Conservation (phyloP, 2,113 vertebrate species). For the Dromaius novaehollandiae region DNA sequence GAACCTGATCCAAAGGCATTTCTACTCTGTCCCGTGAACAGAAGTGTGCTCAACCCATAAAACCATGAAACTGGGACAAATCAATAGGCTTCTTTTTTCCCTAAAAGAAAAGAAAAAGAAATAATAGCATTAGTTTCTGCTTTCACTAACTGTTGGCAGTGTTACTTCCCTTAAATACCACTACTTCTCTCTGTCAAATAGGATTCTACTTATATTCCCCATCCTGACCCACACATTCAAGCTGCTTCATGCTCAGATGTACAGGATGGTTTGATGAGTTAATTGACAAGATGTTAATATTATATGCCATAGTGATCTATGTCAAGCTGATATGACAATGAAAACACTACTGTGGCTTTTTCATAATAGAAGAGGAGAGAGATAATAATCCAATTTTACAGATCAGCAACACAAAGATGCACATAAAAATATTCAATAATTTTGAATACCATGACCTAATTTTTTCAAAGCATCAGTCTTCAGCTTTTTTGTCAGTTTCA, state of each 20-base stretch:
- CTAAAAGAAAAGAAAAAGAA: background rate
- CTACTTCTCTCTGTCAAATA: background rate
- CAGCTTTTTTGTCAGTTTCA: background rate
- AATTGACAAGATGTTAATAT: background rate
- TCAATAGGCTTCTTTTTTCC: background rate
- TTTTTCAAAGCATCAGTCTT: background rate
- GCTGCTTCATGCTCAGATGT: background rate
- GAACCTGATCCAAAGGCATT: slow-evolving; percentile 74
- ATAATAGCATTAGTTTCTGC: background rate
- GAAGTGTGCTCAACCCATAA: slow-evolving; percentile 44
- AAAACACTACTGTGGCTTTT: background rate
- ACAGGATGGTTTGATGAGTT: background rate
- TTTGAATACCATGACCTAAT: background rate
- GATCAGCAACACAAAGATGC: background rate
- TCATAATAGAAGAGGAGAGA: background rate
- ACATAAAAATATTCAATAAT: background rate
- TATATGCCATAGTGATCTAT: background rate
- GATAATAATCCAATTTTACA: background rate
- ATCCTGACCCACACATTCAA: background rate
- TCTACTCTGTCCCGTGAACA: slow-evolving; percentile 49
- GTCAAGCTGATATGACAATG: background rate
- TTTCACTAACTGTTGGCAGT: background rate
- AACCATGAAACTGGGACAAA: slow-evolving; percentile 39
- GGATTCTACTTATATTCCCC: background rate
- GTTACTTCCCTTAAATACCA: background rate